Base-by-base conservation (phyloP, 2,113 vertebrate genomes). In the Siniperca knerii region DNA sequence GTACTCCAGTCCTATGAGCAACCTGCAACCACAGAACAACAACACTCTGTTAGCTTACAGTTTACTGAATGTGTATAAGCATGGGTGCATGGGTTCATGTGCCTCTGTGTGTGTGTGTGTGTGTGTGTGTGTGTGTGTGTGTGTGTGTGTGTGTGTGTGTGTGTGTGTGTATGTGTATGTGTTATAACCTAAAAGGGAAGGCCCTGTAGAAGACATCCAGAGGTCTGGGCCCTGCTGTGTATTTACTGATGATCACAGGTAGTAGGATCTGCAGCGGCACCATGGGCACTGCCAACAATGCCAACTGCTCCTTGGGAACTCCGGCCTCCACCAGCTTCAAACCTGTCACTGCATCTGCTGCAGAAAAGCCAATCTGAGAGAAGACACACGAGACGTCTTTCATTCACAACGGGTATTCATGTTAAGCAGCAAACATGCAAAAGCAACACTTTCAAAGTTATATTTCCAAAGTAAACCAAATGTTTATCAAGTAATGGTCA, bases 271-370 rank as follows among this genome's bases (percentile, higher is more conserved):
- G 98, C 50, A 99, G 82, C 68, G 98, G 98, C 77, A 99, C 98
- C 98, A 99, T 98, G 18, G 98, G 98, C 81, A 99, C 98, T 0
- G 98, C 98, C 81, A 99, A 87, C 77, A 99, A 95, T 6, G 98
- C 98, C 75, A 99, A 93, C 88, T 99, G 97, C 79, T 97, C 98
- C 87, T 99, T 99, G 0, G 98, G 98, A 65, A 99, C 98, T 5
- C 98, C 98, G 0, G 97, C 97, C 95, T 99, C 98, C 55, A 99
- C 96, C 92, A 99, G 82, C 85, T 99, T 99, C 80, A 99, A 96
- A 64, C 98, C 98, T 1, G 98, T 99, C 57, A 99, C 98, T 16
- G 97, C 97, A 86, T 99, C 98, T 44, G 98, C 97, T 82, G 98
- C 98, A 58, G 97, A 99, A 92, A 99, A 99, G 42, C 98, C 98